Evolutionary conservation across 2,888 invertebrate genomes (phyloP).

Genomic region (Pseudolycoriella hygida): DNA sequence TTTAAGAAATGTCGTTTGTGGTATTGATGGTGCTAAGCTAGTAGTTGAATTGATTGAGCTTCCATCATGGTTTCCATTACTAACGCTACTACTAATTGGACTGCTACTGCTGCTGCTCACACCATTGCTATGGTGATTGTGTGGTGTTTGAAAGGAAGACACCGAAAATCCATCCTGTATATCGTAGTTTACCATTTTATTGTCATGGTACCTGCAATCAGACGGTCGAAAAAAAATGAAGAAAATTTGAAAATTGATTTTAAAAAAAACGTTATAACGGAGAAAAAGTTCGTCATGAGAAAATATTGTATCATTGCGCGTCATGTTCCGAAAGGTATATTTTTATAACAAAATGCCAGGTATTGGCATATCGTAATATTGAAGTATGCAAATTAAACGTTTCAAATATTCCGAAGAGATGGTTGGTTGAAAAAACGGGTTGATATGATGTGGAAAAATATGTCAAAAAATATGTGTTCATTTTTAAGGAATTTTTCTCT

Average conservation of each 20-base stretch:
- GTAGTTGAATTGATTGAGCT: slow-evolving; percentile 10
- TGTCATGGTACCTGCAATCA: slow-evolving; percentile 52
- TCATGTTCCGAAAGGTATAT: too few species aligned
- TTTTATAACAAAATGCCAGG: too few species aligned
- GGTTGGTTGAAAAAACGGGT: too few species aligned
- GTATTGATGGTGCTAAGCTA: slow-evolving; percentile 1
- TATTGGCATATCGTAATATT: too few species aligned
- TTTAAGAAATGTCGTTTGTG: slow-evolving; percentile 6
- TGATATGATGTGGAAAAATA: too few species aligned
- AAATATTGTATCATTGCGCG: too few species aligned
- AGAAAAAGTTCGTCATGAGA: too few species aligned
- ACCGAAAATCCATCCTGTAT: slow-evolving; percentile 40
- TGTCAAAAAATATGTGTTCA: too few species aligned
- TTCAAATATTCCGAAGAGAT: too few species aligned
- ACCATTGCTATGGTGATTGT: slow-evolving; percentile 2
- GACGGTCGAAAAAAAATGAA: neutral
- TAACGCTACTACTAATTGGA: slow-evolving; percentile 11
- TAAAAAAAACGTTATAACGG: too few species aligned
- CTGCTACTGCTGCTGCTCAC: slow-evolving; percentile 15
- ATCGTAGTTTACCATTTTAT: slow-evolving; percentile 74
- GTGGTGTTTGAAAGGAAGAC: slow-evolving; percentile 5
- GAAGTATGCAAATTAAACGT: too few species aligned
- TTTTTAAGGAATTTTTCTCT: too few species aligned
- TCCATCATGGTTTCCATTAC: slow-evolving; percentile 8
- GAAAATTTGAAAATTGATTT: slow-evolving; percentile 2